phyloP scores from a whole-genome alignment of 2,888 invertebrate species.

The Dione vanillae region DNA sequence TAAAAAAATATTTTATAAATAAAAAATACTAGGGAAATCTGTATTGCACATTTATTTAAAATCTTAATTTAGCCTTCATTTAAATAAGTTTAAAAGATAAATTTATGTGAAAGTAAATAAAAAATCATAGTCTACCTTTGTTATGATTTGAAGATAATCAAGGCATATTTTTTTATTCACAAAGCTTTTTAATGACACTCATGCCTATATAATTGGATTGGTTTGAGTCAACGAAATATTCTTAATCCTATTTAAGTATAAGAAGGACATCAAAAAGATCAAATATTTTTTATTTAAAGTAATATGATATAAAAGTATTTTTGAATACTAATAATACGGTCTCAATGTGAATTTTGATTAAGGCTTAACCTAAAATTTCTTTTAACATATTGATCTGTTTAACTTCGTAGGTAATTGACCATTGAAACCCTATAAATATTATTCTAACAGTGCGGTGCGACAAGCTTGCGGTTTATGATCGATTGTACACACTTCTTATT shows the following conservation, averaged over 20 bases:
- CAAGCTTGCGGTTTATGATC: constrained; percentile 37
- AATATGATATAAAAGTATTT: background rate
- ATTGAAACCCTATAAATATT: constrained; percentile 36
- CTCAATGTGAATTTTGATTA: constrained; percentile 3
- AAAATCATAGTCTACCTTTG: background rate
- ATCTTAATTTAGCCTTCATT: background rate
- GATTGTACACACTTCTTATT: background rate
- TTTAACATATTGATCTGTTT: background rate
- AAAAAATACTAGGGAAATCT: background rate
- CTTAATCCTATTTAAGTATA: background rate
- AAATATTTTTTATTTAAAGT: constrained; percentile 3
- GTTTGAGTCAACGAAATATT: background rate
- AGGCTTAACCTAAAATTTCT: background rate
- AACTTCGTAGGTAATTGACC: constrained; percentile 5
- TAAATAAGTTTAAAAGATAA: no score
- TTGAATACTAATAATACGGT: background rate
- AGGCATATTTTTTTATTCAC: background rate
- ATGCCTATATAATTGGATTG: constrained; percentile 3
- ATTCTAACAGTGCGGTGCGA: constrained; percentile 25
- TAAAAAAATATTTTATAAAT: constrained; percentile 47
- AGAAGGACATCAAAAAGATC: background rate
- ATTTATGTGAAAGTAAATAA: background rate
- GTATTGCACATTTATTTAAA: constrained; percentile 37
- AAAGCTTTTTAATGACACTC: background rate
- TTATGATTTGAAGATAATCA: background rate